These are phyloP conservation scores for Oreochromis aureus DNA, from an alignment of 2,113 vertebrate species.

Conservation along the genomic window DNA sequence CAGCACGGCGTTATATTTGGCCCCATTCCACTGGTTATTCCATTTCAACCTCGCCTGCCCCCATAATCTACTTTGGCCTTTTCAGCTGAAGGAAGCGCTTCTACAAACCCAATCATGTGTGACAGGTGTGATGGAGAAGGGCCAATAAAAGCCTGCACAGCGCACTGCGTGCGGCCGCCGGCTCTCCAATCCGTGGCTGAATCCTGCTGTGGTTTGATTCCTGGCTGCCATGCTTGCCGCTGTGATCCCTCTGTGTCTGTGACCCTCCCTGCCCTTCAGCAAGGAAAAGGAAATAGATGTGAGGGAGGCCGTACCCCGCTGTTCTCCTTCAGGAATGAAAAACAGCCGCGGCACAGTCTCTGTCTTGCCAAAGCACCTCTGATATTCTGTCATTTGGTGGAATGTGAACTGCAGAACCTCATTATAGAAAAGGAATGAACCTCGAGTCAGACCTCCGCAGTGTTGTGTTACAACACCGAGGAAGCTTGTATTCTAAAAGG, in stretches of 20 bases:
- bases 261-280: conserved; percentile 58
- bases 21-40: conserved; percentile 47
- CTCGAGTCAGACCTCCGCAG: conserved; percentile 7
- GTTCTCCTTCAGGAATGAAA: conserved; percentile 13
- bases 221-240: conserved; percentile 49
- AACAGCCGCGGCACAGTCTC: neutral
- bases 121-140: conserved; percentile 70
- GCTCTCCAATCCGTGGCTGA: conserved; percentile 43
- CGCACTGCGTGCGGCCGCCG: conserved; percentile 25
- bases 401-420: conserved; percentile 18
- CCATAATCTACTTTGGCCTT: conserved; percentile 67
- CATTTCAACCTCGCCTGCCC: conserved; percentile 52
- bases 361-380: conserved; percentile 16
- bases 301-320: conserved; percentile 18
- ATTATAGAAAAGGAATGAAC: conserved; percentile 25
- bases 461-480: neutral
- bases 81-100: conserved; percentile 59
- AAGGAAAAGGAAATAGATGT: conserved; percentile 40
- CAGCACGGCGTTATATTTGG: conserved; percentile 34
- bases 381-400: conserved; percentile 18
- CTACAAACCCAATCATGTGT: conserved; percentile 68
- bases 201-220: conserved; percentile 64
- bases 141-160: conserved; percentile 63
- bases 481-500: neutral
- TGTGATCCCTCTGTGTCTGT: conserved; percentile 47